Percentiles rank a stretch among this genome's conserved stretches.
Conservation (phyloP, 2,113 vertebrate genomes). For the Actenoides lindsayi region DNA sequence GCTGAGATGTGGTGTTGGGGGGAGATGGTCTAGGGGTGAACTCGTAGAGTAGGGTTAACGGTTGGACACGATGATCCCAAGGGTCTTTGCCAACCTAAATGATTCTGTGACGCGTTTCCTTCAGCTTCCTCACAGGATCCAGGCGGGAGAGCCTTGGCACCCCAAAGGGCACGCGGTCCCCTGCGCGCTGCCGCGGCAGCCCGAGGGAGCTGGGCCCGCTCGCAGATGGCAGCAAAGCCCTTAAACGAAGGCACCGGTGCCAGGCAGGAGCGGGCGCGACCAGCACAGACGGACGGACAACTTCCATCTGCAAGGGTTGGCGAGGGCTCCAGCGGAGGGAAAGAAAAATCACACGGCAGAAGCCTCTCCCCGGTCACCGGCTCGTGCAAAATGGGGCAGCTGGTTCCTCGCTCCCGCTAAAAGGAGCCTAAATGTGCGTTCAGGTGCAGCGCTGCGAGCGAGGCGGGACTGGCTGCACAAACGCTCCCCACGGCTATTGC, state of each 20-base stretch:
- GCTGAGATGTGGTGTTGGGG: too few relatives aligned
- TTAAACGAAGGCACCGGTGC: accelerated
- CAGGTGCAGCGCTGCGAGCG: neutral
- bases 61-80: too few relatives aligned
- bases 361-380: neutral
- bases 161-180: neutral
- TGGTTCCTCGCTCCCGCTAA: neutral
- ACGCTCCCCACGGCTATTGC: neutral
- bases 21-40: too few relatives aligned
- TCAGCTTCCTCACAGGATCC: neutral
- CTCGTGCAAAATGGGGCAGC: constrained; percentile 10
- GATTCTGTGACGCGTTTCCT: neutral
- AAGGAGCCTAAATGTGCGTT: neutral
- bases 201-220: neutral
- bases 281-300: neutral
- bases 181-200: neutral
- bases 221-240: neutral
- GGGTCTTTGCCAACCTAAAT: too few relatives aligned
- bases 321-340: neutral
- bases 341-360: neutral
- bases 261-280: accelerated
- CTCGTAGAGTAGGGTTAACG: too few relatives aligned
- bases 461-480: neutral
- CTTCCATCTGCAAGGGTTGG: accelerated
- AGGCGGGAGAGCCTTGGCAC: neutral